Conservation (phyloP, 2,888 invertebrate genomes). For the Deilephila porcellus region DNA sequence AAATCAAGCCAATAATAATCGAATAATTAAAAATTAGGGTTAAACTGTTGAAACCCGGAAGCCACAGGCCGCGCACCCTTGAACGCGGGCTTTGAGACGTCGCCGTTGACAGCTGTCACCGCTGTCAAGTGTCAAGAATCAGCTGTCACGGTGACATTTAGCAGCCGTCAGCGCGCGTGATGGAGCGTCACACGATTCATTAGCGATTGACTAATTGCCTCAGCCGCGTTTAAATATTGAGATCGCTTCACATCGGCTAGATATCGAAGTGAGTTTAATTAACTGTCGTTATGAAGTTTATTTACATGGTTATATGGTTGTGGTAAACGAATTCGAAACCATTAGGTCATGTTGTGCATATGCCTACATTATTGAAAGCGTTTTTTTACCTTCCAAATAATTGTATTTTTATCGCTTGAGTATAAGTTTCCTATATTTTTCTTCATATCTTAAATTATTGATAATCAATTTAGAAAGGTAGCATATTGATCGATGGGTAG, state of each 20-base stretch:
- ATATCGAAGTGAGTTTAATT: background rate
- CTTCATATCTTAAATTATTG: no score
- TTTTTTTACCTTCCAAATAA: no score
- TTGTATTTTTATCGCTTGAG: no score
- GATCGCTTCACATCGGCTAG: constrained; percentile 7
- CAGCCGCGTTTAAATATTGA: constrained; percentile 28
- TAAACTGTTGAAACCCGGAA: constrained; percentile 10
- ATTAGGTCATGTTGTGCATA: background rate
- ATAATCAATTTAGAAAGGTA: no score
- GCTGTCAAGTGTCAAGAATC: constrained; percentile 45
- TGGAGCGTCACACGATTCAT: constrained; percentile 60
- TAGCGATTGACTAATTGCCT: constrained; percentile 37
- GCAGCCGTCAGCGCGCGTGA: constrained; percentile 64
- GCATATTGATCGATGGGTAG: no score
- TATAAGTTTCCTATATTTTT: no score
- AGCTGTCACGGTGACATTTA: constrained; percentile 64
- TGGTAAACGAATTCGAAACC: background rate
- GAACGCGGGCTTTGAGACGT: constrained; percentile 60
- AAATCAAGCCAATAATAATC: background rate
- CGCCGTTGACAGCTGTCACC: constrained; percentile 41
- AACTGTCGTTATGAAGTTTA: background rate
- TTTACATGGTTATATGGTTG: background rate
- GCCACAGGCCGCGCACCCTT: constrained; percentile 7
- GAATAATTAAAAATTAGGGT: constrained; percentile 15
- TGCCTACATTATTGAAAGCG: no score